Base-by-base conservation (phyloP, 2,797 vertebrate genomes). In the Acanthurus tractus region DNA sequence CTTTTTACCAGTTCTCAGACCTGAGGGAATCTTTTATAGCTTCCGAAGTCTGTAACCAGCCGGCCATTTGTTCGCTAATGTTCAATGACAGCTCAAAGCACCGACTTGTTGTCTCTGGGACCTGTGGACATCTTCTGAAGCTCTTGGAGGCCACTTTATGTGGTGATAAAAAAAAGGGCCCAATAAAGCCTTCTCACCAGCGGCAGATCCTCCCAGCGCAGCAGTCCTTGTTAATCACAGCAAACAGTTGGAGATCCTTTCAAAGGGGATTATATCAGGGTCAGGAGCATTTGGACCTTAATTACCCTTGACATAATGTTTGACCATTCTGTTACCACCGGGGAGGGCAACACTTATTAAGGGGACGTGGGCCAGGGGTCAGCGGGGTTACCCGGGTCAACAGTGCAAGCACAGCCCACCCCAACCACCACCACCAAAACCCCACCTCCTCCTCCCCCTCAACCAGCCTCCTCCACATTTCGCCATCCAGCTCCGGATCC, bases 301-400 rank as follows among this genome's bases (percentile, higher is more conserved):
- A 95, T 96, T 96, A 95, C 93, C 93, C 93, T 93, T 95, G 94
- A 95, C 95, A 96, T 95, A 92, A 95, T 95, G 94, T 96, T 95
- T 94, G 92, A 95, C 94, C 94, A 94, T 95, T 95, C 94, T 94
- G 94, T 94, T 94, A 92, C 93, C 92, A 89, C 92, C 64, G 86
- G 80, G 92, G 89, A 93, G 92, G 89, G 93, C 86, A 92, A 93
- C 90, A 93, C 91, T 94, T 95, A 95, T 94, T 94, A 94, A 94
- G 90, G 86, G 83, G 87, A 91, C 89, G 89, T 90, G 83, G 92
- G 84, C 86, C 42, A 83, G 74, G 88, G 95, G 94, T 96, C 92
- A 93, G 62, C 2, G 57, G 81, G 95, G 94, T 94, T 90, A 92
- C 86, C 67, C 71, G 71, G 93, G 93, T 94, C 90, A 94, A 88